phyloP scores from a whole-genome alignment of 2,888 invertebrate genomes.

The Zaprionus bogoriensis region DNA sequence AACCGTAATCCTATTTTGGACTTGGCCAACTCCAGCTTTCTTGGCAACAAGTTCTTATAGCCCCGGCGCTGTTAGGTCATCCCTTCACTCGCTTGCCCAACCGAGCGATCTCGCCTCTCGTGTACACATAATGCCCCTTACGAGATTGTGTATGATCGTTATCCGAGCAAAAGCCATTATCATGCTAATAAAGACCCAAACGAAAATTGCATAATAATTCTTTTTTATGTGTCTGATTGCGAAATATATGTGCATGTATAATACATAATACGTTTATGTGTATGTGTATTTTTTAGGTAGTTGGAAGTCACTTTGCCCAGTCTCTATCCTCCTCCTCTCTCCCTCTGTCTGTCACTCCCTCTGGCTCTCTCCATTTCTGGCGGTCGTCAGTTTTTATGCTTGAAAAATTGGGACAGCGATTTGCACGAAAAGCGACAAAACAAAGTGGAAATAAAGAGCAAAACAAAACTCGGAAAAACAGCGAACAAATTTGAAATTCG shows the following conservation, averaged over 20 bases:
- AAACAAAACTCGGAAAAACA: slow-evolving; percentile 16
- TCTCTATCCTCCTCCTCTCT: neutral
- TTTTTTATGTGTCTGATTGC: slow-evolving; percentile 69
- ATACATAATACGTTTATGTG: neutral
- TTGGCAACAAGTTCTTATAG: slow-evolving; percentile 20
- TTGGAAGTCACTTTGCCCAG: slow-evolving; percentile 43
- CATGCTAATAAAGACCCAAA: slow-evolving; percentile 40
- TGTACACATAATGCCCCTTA: slow-evolving; percentile 12
- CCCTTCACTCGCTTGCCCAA: slow-evolving; percentile 13
- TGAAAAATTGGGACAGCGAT: slow-evolving; percentile 77
- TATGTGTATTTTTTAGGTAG: slow-evolving; percentile 16
- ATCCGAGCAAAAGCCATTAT: slow-evolving; percentile 45
- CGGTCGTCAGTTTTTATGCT: slow-evolving; percentile 66
- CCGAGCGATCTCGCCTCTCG: slow-evolving; percentile 21
- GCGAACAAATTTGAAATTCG: slow-evolving; percentile 37
- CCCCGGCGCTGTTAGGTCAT: slow-evolving; percentile 26
- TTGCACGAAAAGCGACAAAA: slow-evolving; percentile 51
- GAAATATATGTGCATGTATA: slow-evolving; percentile 39
- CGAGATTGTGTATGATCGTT: slow-evolving; percentile 5
- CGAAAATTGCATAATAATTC: slow-evolving; percentile 67
- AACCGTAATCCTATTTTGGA: neutral
- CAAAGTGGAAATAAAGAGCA: slow-evolving; percentile 20
- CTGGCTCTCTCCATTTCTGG: slow-evolving; percentile 26
- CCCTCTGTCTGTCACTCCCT: slow-evolving; percentile 5
- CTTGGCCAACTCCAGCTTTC: neutral